These are phyloP conservation scores for Drosophila stalkeri DNA, from an alignment of 2,888 invertebrate species.

Conservation along the genomic window DNA sequence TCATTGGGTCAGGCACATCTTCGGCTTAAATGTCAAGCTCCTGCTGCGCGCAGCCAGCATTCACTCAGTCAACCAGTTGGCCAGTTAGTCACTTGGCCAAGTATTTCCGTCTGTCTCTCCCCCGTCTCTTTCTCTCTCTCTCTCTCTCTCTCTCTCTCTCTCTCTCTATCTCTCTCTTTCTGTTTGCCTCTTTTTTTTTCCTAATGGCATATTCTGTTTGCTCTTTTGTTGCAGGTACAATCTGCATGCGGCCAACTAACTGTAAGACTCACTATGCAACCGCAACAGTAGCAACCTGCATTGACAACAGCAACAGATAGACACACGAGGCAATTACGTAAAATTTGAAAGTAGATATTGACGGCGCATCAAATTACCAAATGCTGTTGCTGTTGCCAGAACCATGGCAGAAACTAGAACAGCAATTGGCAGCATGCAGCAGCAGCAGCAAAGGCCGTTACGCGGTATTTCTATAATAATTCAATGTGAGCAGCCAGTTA, in stretches of 20 bases:
- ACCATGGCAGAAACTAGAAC: conserved; percentile 52
- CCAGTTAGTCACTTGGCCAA: conserved; percentile 35
- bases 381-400: conserved; percentile 62
- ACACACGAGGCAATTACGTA: conserved; percentile 46
- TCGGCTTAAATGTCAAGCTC: conserved; percentile 73
- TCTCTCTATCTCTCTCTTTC: conserved; percentile 7
- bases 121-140: neutral
- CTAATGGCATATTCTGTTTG: conserved; percentile 23
- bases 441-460: conserved; percentile 62
- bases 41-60: conserved; percentile 42
- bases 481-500: conserved; percentile 55
- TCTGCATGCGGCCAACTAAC: conserved; percentile 71
- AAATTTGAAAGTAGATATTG: conserved; percentile 59
- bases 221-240: conserved; percentile 55
- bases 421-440: conserved; percentile 30
- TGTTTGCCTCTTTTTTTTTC: conserved; percentile 15
- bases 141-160: neutral
- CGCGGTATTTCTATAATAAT: conserved; percentile 77
- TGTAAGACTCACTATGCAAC: conserved; percentile 61
- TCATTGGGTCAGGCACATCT: conserved; percentile 39
- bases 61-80: conserved; percentile 32
- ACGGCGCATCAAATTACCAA: conserved; percentile 56
- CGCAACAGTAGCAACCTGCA: conserved; percentile 40
- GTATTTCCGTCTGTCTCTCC: neutral
- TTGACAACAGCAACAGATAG: conserved; percentile 26